Evolutionary conservation across 2,888 invertebrate genomes (phyloP), one percentile per base, ranked within the genome.

Genomic region (Acleris sparsana): DNA sequence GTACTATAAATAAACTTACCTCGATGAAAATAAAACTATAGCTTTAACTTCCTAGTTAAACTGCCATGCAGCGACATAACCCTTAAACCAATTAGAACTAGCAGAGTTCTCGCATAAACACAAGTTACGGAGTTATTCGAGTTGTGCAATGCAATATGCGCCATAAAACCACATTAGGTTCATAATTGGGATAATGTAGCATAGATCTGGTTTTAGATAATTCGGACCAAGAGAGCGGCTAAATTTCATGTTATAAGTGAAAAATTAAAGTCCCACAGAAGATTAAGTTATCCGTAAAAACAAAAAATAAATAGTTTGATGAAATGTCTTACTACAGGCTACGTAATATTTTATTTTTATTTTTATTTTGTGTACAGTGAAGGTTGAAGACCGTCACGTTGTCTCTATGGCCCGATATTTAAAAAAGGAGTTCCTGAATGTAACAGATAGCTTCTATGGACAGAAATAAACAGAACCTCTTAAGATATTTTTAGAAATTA

Each of bases 11-110:
- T 3, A 3, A 39, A 13, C 16, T 46, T 7, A 46, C 46, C 1
- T 46, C n/a, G 46, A 46, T 3, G 6, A 5, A 5, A 16, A 46
- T n/a, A 46, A 46, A 16, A 17, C 39, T 39, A 39, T 39, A 0
- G 17, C 46, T 17, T n/a, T 46, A 46, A 46, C 46, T 46, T 46
- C 46, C 46, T 0, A 46, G 46, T 46, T 46, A 46, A 17, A 46
- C 46, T 46, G 17, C 46, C 5, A 52, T 44, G n/a, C n/a, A 60
- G 29, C 64, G 53, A 53, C 53, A 64, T 62, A 51, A 63, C 60
- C 64, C 55, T 64, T 61, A 61, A 65, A 65, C 65, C 61, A 65
- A 65, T 65, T 65, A 65, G 61, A 65, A 65, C 65, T 65, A 20
- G n/a, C 20, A 9, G 29, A 49, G 49, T 55, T 55, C 48, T 25